Percentiles rank a stretch among this genome's conserved stretches.
phyloP scores from a whole-genome alignment of 2,113 vertebrate species.

The Micronisus gabar region DNA sequence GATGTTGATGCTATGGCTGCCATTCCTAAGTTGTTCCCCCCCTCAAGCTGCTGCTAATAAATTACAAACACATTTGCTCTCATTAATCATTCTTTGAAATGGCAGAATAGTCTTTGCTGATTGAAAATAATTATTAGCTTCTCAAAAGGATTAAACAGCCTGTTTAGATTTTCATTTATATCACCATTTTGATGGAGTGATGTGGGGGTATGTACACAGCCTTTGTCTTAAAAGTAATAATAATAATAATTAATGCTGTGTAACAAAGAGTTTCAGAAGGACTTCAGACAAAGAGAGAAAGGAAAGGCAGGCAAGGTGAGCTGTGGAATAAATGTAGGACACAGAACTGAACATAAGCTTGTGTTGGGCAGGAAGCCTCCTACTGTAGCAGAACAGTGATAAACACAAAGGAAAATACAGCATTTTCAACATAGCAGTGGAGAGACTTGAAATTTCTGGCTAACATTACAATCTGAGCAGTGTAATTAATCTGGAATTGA shows the following conservation, averaged over 20 bases:
- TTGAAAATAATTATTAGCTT: constrained; percentile 78
- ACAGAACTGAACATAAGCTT: constrained; percentile 41
- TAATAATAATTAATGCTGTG: constrained; percentile 60
- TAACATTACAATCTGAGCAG: constrained; percentile 60
- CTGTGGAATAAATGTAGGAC: constrained; percentile 47
- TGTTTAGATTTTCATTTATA: constrained; percentile 74
- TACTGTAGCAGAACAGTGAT: constrained; percentile 37
- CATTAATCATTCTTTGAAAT: constrained; percentile 74
- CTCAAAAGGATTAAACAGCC: constrained; percentile 72
- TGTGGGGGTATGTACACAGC: constrained; percentile 57
- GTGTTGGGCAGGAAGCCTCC: constrained; percentile 27
- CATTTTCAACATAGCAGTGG: constrained; percentile 59
- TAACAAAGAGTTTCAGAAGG: constrained; percentile 44
- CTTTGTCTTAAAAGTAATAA: constrained; percentile 71
- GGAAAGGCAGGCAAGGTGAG: constrained; percentile 53
- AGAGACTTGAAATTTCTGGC: constrained; percentile 75
- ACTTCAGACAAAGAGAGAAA: constrained; percentile 46
- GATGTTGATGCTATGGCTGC: constrained; percentile 40
- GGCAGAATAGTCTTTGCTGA: constrained; percentile 71
- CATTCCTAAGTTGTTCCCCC: not conserved
- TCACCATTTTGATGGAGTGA: constrained; percentile 73
- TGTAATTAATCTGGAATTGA: constrained; percentile 78
- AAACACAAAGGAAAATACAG: constrained; percentile 63
- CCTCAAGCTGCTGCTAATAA: constrained; percentile 31
- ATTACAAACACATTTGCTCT: constrained; percentile 68